phyloP scores from a whole-genome alignment of 2,113 vertebrate species.

The Lynx canadensis region DNA sequence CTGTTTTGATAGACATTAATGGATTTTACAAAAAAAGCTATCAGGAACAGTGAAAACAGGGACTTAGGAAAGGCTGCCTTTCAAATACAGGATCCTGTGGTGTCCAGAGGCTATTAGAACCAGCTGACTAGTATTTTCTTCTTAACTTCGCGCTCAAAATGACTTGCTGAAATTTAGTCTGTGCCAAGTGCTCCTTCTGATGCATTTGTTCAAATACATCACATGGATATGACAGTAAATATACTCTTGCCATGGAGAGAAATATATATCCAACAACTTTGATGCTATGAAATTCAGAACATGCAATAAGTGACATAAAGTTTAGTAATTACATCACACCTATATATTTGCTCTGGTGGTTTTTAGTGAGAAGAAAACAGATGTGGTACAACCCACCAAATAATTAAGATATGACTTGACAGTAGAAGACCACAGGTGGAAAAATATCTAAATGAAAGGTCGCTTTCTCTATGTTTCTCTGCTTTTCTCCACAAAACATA shows the following conservation, averaged over 20 bases:
- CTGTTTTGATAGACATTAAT: neutral
- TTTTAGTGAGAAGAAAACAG: constrained; percentile 8
- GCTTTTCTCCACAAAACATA: neutral
- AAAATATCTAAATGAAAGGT: neutral
- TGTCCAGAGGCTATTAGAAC: neutral
- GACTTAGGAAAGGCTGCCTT: neutral
- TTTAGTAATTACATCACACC: neutral
- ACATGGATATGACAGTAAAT: neutral
- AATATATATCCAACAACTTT: neutral
- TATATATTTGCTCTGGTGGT: neutral
- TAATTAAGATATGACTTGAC: neutral
- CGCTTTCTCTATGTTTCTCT: neutral
- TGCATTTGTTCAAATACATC: neutral
- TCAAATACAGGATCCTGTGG: neutral
- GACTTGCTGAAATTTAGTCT: neutral
- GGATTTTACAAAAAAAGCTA: neutral
- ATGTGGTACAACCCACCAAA: neutral
- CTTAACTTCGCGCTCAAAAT: neutral
- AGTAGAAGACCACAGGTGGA: neutral
- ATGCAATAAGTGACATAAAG: constrained; percentile 45
- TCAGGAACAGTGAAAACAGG: neutral
- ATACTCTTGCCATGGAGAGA: neutral
- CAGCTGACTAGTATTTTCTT: neutral
- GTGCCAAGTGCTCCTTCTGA: neutral
- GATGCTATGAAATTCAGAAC: neutral